phyloP scores from a whole-genome alignment of 2,113 vertebrate species.

The Puffinus mauretanicus region DNA sequence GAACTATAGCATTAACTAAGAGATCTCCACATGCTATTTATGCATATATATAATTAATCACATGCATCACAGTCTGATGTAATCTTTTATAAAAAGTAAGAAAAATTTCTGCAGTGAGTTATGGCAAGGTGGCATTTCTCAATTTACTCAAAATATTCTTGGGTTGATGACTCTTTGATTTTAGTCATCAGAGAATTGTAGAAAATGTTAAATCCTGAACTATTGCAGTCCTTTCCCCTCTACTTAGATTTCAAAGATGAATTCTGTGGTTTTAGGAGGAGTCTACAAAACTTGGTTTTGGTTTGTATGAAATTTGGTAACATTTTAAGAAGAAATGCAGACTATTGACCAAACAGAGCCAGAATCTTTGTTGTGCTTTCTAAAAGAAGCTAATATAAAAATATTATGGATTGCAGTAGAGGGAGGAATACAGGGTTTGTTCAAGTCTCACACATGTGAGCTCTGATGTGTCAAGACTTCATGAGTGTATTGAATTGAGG shows the following conservation, averaged over 20 bases:
- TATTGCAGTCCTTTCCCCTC: not conserved
- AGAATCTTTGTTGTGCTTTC: not conserved
- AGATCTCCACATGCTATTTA: not conserved
- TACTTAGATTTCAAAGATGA: not conserved
- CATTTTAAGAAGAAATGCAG: not conserved
- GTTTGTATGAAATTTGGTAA: not conserved
- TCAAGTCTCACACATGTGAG: not conserved
- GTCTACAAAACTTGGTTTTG: not conserved
- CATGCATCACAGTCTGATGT: not conserved
- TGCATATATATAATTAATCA: not conserved
- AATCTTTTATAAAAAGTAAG: not conserved
- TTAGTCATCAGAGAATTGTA: not conserved
- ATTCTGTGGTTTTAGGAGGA: not conserved
- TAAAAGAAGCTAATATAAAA: not conserved
- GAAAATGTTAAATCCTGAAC: not conserved
- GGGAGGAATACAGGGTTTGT: not conserved
- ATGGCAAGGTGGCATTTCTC: not conserved
- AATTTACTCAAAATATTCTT: not conserved
- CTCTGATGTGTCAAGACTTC: not conserved
- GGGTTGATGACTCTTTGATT: not conserved
- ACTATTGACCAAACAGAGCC: not conserved
- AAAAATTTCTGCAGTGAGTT: not conserved
- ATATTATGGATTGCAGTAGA: not conserved
- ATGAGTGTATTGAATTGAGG: not conserved
- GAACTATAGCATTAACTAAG: not conserved